These are phyloP conservation scores for Micronisus gabar DNA, from an alignment of 2,113 vertebrate genomes.

Conservation along the genomic window DNA sequence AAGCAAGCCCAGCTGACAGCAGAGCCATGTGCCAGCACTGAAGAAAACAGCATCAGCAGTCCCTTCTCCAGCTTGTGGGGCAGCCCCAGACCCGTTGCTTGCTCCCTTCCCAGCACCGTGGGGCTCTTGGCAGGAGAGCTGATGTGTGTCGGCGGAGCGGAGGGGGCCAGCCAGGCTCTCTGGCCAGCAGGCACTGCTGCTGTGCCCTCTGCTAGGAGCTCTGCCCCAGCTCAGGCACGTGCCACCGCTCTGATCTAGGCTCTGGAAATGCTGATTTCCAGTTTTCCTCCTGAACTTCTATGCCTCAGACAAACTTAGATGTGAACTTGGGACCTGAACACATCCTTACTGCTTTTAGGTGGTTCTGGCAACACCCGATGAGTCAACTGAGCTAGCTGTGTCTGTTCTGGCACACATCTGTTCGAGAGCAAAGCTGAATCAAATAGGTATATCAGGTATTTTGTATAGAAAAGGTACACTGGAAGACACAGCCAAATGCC, in stretches of 20 bases:
- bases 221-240: background rate
- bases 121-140: background rate
- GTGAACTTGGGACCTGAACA: background rate
- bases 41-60: background rate
- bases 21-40: background rate
- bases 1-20: background rate
- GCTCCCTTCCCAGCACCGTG: background rate
- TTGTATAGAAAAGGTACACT: background rate
- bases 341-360: background rate
- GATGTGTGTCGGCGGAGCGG: accelerated
- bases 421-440: background rate
- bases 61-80: background rate
- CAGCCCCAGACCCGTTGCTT: background rate
- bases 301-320: background rate
- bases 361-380: background rate
- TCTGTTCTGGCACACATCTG: background rate
- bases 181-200: background rate
- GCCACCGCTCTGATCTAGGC: background rate
- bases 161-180: background rate
- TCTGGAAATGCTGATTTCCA: background rate
- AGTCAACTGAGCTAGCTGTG: background rate
- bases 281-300: background rate
- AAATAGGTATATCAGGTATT: background rate
- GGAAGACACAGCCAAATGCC: background rate
- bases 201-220: background rate